Percentiles rank a stretch among this genome's conserved stretches.
Evolutionary conservation across 1,140 invertebrate genomes (phyloP).

Genomic region (Musca vetustissima): DNA sequence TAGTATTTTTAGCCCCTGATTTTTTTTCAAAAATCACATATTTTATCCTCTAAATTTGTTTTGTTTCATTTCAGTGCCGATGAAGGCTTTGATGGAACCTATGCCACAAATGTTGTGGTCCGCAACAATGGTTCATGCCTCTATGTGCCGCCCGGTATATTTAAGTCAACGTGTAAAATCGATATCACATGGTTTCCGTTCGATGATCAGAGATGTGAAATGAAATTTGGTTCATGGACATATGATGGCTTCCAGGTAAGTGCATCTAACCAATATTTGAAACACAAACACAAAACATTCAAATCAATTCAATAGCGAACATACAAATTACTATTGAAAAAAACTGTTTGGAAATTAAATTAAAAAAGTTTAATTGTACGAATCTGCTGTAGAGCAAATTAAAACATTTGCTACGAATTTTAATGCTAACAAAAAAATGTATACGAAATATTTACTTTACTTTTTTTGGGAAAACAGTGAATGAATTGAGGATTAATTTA

Average conservation of each 20-base stretch:
- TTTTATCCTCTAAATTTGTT: no score
- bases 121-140: conserved; percentile 91
- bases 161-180: conserved; percentile 84
- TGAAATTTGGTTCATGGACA: conserved; percentile 97
- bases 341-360: background rate
- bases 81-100: conserved; percentile 97
- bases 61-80: conserved; percentile 78
- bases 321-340: no score
- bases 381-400: no score
- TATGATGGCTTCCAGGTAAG: conserved; percentile 91
- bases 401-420: no score
- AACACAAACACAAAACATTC: background rate
- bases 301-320: background rate
- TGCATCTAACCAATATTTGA: conserved; percentile 18
- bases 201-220: conserved; percentile 86
- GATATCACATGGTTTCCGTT: conserved; percentile 95
- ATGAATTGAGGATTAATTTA: no score
- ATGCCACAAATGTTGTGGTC: conserved; percentile 95
- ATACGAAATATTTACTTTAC: no score
- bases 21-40: no score
- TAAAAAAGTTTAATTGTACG: no score
- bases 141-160: conserved; percentile 94
- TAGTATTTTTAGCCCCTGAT: no score
- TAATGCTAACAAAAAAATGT: no score
- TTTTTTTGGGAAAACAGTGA: no score